Evolutionary conservation across 2,888 invertebrate genomes (phyloP), one percentile per base, ranked within the genome.

Genomic region (Incurvaria masculella): DNA sequence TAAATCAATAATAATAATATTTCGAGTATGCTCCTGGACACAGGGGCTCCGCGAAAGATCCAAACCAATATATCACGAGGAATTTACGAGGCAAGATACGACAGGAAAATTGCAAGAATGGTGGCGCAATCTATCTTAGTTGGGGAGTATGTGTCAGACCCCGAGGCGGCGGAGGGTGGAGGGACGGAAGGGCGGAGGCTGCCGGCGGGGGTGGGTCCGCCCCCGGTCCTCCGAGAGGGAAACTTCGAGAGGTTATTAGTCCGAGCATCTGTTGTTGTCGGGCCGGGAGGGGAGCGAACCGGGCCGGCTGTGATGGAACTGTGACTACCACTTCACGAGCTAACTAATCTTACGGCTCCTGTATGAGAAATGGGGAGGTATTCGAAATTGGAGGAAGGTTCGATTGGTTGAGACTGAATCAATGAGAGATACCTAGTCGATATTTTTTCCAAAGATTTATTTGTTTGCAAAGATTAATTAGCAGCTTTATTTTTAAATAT

Each of bases 21-120:
- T 78, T 78, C 75, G 78, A 78, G 78, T 76, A 75, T 78, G 75
- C 76, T 75, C 71, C 78, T 73, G 78, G 76, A 74, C 33, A 23
- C 73, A 75, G 46, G 49, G 51, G 49, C 76, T 73, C 73, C 78
- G 78, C 78, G 74, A 70, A 66, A 75, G 79, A 79, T 79, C 79
- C 78, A 59, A 73, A 75, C 74, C 84, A 83, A 88, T 89, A 88
- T 87, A 86, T 89, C 88, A 88, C 86, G 74, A 81, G 80, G 84
- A 86, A 88, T 89, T 88, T 89, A 89, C 86, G 88, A 85, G 84
- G 86, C 82, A 85, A 88, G 88, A 88, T 89, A 89, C 89, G 89
- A 89, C 89, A 89, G 89, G 88, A 88, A 89, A 89, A 89, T 89
- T 89, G 89, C 89, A 89, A 89, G 89, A 89, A 89, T 89, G 89